These are phyloP conservation scores for Gisinianus flammeolus DNA, from an alignment of 2,888 invertebrate species.

Conservation along the genomic window DNA sequence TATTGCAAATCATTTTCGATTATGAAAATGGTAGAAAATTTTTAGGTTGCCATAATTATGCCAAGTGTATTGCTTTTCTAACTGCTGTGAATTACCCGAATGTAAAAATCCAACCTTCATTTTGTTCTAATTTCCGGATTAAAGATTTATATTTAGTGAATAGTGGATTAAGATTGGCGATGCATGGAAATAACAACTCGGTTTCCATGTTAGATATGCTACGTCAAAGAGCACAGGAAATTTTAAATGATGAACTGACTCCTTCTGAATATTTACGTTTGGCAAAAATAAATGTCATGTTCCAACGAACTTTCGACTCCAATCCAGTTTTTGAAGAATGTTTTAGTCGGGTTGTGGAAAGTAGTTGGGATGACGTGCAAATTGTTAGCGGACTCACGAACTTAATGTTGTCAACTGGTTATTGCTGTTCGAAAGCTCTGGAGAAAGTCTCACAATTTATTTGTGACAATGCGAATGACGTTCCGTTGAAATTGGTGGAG, in stretches of 20 bases:
- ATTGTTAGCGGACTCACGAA: neutral
- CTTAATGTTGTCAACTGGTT: neutral
- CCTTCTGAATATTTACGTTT: neutral
- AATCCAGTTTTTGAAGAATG: neutral
- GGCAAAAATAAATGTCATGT: neutral
- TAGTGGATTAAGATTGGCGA: too few species aligned
- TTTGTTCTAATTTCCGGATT: neutral
- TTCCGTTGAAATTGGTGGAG: neutral
- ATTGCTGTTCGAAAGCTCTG: neutral
- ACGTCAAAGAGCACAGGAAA: neutral
- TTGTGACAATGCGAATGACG: neutral
- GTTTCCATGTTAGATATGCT: neutral
- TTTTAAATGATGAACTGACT: neutral
- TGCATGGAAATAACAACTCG: too few species aligned
- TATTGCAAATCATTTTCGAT: neutral
- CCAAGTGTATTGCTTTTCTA: slow-evolving; percentile 1
- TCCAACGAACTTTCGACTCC: neutral
- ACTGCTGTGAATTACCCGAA: neutral
- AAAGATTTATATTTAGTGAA: neutral
- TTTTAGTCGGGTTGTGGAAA: neutral
- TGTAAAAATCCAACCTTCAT: neutral
- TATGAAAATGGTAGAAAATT: neutral
- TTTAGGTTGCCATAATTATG: neutral
- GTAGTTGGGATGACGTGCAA: neutral
- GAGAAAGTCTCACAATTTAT: neutral